Percentiles rank a stretch among this genome's conserved stretches.
These are phyloP conservation scores for Hydropsyche betteni DNA, from an alignment of 2,888 invertebrate species.

Conservation along the genomic window DNA sequence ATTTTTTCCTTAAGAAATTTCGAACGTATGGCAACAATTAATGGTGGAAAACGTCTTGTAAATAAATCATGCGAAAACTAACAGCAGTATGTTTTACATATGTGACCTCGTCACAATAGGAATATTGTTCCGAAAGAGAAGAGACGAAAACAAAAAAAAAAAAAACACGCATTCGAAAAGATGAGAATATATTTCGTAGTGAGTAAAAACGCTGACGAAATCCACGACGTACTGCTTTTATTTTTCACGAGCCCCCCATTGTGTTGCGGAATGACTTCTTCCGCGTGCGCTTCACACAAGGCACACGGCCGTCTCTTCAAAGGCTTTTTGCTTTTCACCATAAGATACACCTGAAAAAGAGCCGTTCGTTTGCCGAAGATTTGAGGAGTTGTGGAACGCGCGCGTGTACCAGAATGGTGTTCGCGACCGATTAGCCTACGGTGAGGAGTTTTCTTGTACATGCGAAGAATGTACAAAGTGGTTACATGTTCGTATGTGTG, in stretches of 20 bases:
- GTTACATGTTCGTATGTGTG: no score
- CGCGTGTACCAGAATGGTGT: conserved; percentile 3
- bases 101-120: conserved; percentile 24
- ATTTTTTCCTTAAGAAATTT: background rate
- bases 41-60: conserved; percentile 13
- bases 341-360: no score
- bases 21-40: conserved; percentile 11
- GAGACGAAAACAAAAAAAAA: no score
- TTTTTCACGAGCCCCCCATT: no score
- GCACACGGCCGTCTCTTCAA: no score
- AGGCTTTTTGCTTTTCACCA: no score
- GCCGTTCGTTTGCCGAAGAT: no score
- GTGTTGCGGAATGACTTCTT: no score
- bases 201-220: conserved; percentile 8
- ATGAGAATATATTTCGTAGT: no score
- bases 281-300: no score
- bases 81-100: conserved; percentile 21
- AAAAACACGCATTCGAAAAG: no score
- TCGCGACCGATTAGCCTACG: background rate
- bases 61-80: conserved; percentile 26
- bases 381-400: background rate
- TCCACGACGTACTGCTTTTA: background rate
- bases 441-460: background rate
- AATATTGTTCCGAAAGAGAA: conserved; percentile 1
- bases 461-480: no score